Evolutionary conservation across 2,888 invertebrate species (phyloP).

Genomic region (Platypus cylindrus): DNA sequence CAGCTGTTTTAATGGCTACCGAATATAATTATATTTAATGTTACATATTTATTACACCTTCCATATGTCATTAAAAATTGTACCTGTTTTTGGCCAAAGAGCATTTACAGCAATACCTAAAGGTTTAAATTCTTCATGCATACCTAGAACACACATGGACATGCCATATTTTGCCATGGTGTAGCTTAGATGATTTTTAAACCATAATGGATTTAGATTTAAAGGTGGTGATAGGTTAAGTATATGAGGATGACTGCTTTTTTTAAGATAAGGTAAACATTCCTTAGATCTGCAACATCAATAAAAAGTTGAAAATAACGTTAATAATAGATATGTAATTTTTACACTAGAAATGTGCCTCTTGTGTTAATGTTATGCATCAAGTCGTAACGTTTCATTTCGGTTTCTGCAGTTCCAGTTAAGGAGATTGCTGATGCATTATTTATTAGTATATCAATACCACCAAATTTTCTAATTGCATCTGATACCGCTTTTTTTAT

Average conservation of each 20-base stretch:
- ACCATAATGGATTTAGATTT: constrained; percentile 82
- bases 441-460: constrained; percentile 89
- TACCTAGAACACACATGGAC: constrained; percentile 96
- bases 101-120: constrained; percentile 86
- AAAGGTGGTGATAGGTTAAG: constrained; percentile 91
- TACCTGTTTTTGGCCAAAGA: constrained; percentile 89
- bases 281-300: constrained; percentile 62
- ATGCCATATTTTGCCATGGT: constrained; percentile 98
- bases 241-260: constrained; percentile 84
- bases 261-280: constrained; percentile 77
- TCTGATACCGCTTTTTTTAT: constrained; percentile 57
- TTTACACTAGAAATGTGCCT: constrained; percentile 89
- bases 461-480: constrained; percentile 78
- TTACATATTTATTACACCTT: not conserved
- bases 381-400: constrained; percentile 93
- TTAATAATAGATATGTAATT: constrained; percentile 15
- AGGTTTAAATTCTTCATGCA: constrained; percentile 84
- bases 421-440: constrained; percentile 92
- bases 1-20: constrained; percentile 83
- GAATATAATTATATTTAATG: constrained; percentile 1
- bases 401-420: constrained; percentile 67
- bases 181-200: constrained; percentile 84
- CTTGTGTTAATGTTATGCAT: constrained; percentile 92
- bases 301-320: constrained; percentile 1
- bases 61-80: constrained; percentile 6